Percentiles rank a stretch among this genome's conserved stretches.
These are phyloP conservation scores for Camptogramma bilineatum DNA, from an alignment of 2,888 invertebrate genomes.

Conservation along the genomic window DNA sequence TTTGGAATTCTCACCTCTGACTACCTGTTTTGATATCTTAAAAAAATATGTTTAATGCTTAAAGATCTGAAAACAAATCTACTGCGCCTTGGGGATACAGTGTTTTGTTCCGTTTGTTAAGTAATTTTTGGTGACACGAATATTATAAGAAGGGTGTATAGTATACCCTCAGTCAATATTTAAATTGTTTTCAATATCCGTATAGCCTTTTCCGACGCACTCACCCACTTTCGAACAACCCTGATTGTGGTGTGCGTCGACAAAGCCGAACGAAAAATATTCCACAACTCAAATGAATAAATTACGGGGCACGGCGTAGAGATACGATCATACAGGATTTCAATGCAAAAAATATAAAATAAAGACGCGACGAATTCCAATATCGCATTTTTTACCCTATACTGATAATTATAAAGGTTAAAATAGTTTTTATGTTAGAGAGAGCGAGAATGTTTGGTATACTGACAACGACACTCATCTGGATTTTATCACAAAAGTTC, in stretches of 20 bases:
- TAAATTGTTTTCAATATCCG: constrained; percentile 6
- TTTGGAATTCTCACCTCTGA: too few species aligned
- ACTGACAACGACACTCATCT: constrained; percentile 65
- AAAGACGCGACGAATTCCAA: constrained; percentile 39
- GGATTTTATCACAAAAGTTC: constrained; percentile 67
- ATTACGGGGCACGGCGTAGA: constrained; percentile 18
- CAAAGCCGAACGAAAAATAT: constrained; percentile 27
- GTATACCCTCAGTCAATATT: constrained; percentile 1
- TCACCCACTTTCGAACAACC: constrained; percentile 10
- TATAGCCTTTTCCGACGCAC: constrained; percentile 18
- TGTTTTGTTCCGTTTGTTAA: too few species aligned
- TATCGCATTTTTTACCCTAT: constrained; percentile 27
- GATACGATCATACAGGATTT: constrained; percentile 42
- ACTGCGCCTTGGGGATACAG: too few species aligned
- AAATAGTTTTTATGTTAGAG: constrained; percentile 18
- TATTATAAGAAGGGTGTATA: too few species aligned
- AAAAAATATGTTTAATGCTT: too few species aligned
- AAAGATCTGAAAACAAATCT: too few species aligned
- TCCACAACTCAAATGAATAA: constrained; percentile 27
- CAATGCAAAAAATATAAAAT: constrained; percentile 46
- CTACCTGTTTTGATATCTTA: too few species aligned
- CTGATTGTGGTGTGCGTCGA: constrained; percentile 15
- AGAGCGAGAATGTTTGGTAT: constrained; percentile 54
- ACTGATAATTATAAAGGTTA: not conserved
- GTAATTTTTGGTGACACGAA: not conserved